phyloP scores from a whole-genome alignment of 2,888 invertebrate species.

The Pterostichus niger region DNA sequence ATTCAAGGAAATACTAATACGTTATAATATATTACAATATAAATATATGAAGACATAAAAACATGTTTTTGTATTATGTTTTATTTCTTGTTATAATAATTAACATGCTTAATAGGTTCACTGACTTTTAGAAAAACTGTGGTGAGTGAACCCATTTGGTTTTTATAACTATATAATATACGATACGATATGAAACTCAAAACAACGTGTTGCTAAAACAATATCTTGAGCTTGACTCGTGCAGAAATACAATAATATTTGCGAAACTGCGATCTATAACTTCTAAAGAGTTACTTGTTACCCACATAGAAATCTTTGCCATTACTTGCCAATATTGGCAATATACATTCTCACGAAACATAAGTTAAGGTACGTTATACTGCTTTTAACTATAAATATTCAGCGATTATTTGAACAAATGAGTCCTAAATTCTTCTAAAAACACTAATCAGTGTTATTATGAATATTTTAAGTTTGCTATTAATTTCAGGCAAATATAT shows the following conservation, averaged over 20 bases:
- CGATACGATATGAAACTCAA: neutral
- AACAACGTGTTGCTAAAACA: conserved; percentile 8
- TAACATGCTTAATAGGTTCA: conserved; percentile 31
- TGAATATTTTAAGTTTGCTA: too few species aligned
- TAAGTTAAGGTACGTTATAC: too few species aligned
- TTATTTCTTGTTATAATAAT: conserved; percentile 22
- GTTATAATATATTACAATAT: neutral
- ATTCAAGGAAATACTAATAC: too few species aligned
- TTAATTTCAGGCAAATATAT: too few species aligned
- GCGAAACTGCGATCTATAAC: neutral
- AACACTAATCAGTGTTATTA: too few species aligned
- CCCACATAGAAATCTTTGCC: neutral
- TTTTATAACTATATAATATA: neutral
- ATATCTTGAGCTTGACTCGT: neutral
- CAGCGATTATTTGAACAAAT: too few species aligned
- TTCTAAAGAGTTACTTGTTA: neutral
- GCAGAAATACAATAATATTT: neutral
- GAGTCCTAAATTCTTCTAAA: too few species aligned
- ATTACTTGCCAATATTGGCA: too few species aligned
- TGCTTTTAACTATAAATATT: too few species aligned
- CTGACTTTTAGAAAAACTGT: conserved; percentile 15
- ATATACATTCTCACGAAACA: too few species aligned
- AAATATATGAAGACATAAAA: conserved; percentile 6
- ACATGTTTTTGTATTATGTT: conserved; percentile 5
- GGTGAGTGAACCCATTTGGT: conserved; percentile 16